phyloP scores from a whole-genome alignment of 2,113 vertebrate species.

The Otolemur garnettii region DNA sequence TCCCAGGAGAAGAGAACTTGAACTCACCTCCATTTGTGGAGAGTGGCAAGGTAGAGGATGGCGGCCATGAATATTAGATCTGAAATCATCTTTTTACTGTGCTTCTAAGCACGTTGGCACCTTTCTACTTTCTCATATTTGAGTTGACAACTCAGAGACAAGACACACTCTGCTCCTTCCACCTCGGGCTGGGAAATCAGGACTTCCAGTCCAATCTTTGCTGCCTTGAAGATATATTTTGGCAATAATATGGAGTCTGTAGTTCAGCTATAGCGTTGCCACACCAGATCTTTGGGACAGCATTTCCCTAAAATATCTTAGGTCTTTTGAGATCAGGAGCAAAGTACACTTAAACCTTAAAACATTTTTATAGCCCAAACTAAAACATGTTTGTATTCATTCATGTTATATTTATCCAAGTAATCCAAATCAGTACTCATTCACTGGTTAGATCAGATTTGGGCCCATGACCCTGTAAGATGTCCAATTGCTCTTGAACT shows the following conservation, averaged over 20 bases:
- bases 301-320: background rate
- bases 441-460: background rate
- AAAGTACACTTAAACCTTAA: conserved; percentile 41
- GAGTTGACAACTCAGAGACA: background rate
- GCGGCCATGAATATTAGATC: background rate
- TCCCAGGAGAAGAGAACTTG: background rate
- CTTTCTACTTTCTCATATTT: background rate
- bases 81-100: background rate
- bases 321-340: background rate
- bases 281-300: background rate
- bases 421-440: background rate
- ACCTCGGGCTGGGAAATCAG: background rate
- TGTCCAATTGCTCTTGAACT: background rate
- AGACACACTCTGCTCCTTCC: background rate
- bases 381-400: conserved; percentile 29
- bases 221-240: background rate
- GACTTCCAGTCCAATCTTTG: background rate
- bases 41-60: background rate
- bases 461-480: background rate
- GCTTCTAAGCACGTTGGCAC: background rate
- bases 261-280: background rate
- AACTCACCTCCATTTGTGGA: background rate
- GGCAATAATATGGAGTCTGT: background rate
- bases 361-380: background rate
- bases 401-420: background rate